Evolutionary conservation across 2,888 invertebrate genomes (phyloP).

Genomic region (Ormia ochracea): DNA sequence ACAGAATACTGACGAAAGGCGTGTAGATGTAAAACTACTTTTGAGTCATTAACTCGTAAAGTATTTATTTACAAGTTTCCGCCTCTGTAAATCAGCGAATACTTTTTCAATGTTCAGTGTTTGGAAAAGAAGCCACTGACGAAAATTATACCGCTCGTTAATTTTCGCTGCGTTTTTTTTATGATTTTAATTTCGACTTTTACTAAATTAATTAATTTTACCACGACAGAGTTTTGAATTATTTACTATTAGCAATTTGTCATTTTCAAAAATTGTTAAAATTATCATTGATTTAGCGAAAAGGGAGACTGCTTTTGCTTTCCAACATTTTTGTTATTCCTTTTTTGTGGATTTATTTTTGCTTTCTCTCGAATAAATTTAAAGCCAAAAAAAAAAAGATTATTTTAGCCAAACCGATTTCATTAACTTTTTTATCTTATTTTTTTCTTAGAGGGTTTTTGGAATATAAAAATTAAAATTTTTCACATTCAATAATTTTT

Average conservation of each 20-base stretch:
- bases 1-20: neutral
- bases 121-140: neutral
- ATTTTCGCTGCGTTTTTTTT: neutral
- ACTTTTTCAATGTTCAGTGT: neutral
- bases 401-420: too few species aligned
- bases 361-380: neutral
- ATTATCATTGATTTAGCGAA: neutral
- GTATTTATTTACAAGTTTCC: slow-evolving; percentile 50
- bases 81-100: slow-evolving; percentile 34
- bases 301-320: neutral
- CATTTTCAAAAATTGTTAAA: slow-evolving; percentile 7
- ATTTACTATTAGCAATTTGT: slow-evolving; percentile 17
- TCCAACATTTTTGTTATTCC: too few species aligned
- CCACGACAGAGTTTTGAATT: neutral
- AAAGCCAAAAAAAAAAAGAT: too few species aligned
- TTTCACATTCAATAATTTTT: too few species aligned
- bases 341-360: neutral
- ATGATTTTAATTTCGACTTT: slow-evolving; percentile 1
- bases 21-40: neutral
- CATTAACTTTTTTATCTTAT: too few species aligned
- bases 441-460: too few species aligned
- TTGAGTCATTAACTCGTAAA: slow-evolving; percentile 19
- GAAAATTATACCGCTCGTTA: too few species aligned
- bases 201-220: slow-evolving; percentile 1
- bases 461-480: too few species aligned